Evolutionary conservation across 2,888 invertebrate species (phyloP), one percentile per base, ranked within the genome.

Genomic region (Orgyia antiqua): DNA sequence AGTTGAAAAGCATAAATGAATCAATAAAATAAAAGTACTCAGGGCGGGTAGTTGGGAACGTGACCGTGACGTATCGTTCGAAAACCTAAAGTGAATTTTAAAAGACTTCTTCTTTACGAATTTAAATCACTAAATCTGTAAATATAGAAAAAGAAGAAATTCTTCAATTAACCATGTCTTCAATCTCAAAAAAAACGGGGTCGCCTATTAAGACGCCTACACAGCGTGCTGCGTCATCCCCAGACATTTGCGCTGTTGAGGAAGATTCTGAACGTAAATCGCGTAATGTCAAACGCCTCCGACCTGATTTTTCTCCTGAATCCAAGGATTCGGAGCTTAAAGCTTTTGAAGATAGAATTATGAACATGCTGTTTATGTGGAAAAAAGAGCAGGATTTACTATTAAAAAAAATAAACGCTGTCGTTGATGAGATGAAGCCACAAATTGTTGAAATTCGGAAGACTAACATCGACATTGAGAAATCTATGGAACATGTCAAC

Each of bases 341-440:
- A 25, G n/a, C 15, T 3, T 25, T 25, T 25, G 25, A 25, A 6
- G 12, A 13, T 13, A 13, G 13, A 25, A 25, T 25, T 9, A 13
- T 9, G 15, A 13, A 12, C 13, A 13, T 25, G 25, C 12, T 25
- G 3, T 13, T 66, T 52, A 3, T 3, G 20, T 20, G 20, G 20
- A 20, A 20, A n/a, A n/a, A 20, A n/a, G 20, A 65, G 47, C 3
- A 65, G 35, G 28, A 68, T 66, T 33, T 68, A 62, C 7, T 25
- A 36, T 50, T 57, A n/a, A 20, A 20, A 3, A 20, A 20, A n/a
- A n/a, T 20, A 20, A 20, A 4, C 3, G 3, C 8, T 6, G 23
- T 10, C 3, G 10, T 23, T 3, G 10, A 23, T 10, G 23, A 10
- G 4, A 4, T 23, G 5, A 23, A 23, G 10, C 2, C 8, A 23